Evolutionary conservation across 1,140 invertebrate species (phyloP), one percentile per base, ranked within the genome.

Genomic region (Leguminivora glycinivorella): DNA sequence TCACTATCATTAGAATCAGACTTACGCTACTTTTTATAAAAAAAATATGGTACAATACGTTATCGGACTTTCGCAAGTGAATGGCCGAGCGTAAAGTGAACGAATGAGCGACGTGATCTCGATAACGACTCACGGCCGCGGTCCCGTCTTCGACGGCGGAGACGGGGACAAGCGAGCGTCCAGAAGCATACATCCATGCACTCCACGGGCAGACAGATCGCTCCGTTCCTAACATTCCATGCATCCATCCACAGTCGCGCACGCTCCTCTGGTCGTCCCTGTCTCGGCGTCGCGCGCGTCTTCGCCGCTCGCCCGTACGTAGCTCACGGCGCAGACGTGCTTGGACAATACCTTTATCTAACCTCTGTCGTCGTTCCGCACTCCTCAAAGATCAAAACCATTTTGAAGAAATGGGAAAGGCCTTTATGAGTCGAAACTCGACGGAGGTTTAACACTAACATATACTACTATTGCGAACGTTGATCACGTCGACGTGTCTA

Each of bases 131-230:
- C 83, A 86, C 89, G 90, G 87, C 88, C 85, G 83, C 81, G 74
- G 78, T 83, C 82, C 84, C 87, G 80, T 71, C 78, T 75, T 72
- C 82, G 85, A 85, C 89, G 68, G 70, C 83, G 75, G 91, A 88
- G 90, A 86, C 71, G 87, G 90, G 84, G 90, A 92, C 89, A 92
- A 92, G 90, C 85, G 84, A 87, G 88, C 83, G 84, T 78, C 79
- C 79, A 76, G 5, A 34, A 63, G 58, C 79, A 72, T 73, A 80
- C 80, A 80, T 70, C 47, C 76, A 80, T 70, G 72, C 83, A 86
- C 70, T 76, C 79, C 69, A 75, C 77, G 76, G 75, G 72, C 72
- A 78, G 76, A 75, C 72, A 76, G 43, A 68, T 43, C 71, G 75
- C 80, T 73, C 72, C 66, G 47, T 29, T 25, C 63, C 83, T 83